Conservation (phyloP, 1,140 invertebrate species). For the Polyergus mexicanus region DNA sequence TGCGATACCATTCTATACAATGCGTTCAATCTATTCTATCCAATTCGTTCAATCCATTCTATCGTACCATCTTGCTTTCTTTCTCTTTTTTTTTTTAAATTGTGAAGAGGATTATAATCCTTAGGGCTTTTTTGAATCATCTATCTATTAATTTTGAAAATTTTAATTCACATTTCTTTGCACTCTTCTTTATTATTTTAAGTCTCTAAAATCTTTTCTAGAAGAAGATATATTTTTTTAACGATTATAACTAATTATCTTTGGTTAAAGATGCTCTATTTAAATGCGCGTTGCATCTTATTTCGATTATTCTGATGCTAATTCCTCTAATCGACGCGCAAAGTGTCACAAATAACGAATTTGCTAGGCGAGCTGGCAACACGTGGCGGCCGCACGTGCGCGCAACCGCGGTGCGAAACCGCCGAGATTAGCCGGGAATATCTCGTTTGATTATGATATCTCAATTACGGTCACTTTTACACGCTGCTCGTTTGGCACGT, state of each 20-base stretch:
- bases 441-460: constrained; percentile 77
- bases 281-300: neutral
- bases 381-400: constrained; percentile 43
- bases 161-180: neutral
- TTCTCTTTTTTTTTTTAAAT: too few species aligned
- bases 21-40: neutral
- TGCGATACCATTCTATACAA: neutral
- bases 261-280: neutral
- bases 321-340: constrained; percentile 32
- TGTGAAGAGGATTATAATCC: too few species aligned
- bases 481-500: constrained; percentile 66
- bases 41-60: neutral
- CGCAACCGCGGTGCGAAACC: constrained; percentile 42
- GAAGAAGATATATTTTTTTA: neutral
- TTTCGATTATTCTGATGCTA: neutral
- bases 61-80: neutral
- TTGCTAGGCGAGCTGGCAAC: neutral
- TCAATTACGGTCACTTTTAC: constrained; percentile 77
- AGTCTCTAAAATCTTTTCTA: neutral
- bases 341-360: constrained; percentile 49
- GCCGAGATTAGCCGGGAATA: constrained; percentile 72
- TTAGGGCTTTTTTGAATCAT: too few species aligned
- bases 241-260: neutral
- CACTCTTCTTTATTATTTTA: neutral
- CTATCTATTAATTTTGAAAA: neutral